These are phyloP conservation scores for Menidia menidia DNA, from an alignment of 2,797 vertebrate genomes.

Conservation along the genomic window DNA sequence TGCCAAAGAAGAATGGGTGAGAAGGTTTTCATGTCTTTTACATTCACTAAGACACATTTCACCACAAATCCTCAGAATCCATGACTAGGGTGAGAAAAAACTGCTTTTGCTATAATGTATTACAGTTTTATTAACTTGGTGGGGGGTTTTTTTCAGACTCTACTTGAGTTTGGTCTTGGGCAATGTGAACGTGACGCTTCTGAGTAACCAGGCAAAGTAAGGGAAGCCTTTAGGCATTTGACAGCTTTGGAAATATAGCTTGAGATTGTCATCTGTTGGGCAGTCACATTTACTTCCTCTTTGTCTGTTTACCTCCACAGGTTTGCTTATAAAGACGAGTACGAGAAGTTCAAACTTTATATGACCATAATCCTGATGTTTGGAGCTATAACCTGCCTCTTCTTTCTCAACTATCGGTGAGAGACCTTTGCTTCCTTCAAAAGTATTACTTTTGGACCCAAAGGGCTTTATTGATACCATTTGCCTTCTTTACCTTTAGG, in stretches of 20 bases:
- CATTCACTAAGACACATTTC: not conserved
- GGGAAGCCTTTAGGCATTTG: conserved; percentile 41
- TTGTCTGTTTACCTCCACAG: conserved; percentile 65
- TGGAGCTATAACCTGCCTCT: conserved; percentile 92
- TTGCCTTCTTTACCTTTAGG: conserved; percentile 66
- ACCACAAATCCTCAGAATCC: too few relatives aligned
- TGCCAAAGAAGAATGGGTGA: conserved; percentile 97
- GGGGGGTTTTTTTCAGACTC: conserved; percentile 78
- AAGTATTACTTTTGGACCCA: not conserved
- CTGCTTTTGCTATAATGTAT: not conserved
- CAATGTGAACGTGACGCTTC: conserved; percentile 96
- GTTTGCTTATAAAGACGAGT: conserved; percentile 98
- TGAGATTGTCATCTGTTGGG: not conserved
- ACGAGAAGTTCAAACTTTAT: conserved; percentile 98
- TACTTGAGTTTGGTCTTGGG: conserved; percentile 96
- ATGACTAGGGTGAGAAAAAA: not conserved
- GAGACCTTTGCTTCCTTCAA: not conserved
- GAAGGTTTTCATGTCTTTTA: conserved; percentile 35
- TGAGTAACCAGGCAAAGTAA: conserved; percentile 98
- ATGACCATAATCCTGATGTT: conserved; percentile 97
- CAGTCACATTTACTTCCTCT: not conserved
- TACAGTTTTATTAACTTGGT: not conserved
- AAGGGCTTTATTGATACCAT: not conserved
- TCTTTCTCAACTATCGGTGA: conserved; percentile 94
- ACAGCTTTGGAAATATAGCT: not conserved